phyloP scores from a whole-genome alignment of 1,140 invertebrate species.

The Amphibalanus amphitrite region DNA sequence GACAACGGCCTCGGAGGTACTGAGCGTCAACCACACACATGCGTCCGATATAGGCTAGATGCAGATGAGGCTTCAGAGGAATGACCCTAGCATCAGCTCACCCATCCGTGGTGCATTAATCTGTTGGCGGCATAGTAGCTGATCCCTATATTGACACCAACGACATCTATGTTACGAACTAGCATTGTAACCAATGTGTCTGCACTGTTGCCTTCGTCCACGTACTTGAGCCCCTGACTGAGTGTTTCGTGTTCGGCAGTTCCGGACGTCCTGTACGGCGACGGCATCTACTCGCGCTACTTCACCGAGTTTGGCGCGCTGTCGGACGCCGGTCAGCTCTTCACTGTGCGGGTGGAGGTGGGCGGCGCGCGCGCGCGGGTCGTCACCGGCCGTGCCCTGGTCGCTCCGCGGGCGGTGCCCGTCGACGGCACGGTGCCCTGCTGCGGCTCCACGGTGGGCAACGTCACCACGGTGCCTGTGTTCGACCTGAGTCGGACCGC shows the following conservation, averaged over 20 bases:
- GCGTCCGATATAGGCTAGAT: too few species aligned
- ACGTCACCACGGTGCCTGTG: not conserved
- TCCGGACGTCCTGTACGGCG: constrained; percentile 43
- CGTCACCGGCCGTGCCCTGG: not conserved
- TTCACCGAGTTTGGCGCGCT: constrained; percentile 21
- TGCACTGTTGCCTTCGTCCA: too few species aligned
- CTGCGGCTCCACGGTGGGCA: not conserved
- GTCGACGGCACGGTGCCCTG: not conserved
- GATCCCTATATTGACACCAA: too few species aligned
- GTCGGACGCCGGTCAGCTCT: not conserved
- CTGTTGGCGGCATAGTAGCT: too few species aligned
- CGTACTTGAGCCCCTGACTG: too few species aligned
- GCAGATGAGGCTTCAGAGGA: too few species aligned
- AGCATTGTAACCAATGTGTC: too few species aligned
- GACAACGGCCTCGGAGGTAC: constrained; percentile 1
- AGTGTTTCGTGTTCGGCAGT: too few species aligned
- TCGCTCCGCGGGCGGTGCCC: not conserved
- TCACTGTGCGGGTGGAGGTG: not conserved
- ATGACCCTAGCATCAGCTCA: too few species aligned
- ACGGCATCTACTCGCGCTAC: constrained; percentile 52
- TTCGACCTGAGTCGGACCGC: not conserved
- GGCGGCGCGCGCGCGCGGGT: not conserved
- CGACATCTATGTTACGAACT: too few species aligned
- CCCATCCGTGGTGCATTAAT: too few species aligned
- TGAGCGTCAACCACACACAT: too few species aligned